Base-by-base conservation (phyloP, 2,888 invertebrate species). In the Automeris io region DNA sequence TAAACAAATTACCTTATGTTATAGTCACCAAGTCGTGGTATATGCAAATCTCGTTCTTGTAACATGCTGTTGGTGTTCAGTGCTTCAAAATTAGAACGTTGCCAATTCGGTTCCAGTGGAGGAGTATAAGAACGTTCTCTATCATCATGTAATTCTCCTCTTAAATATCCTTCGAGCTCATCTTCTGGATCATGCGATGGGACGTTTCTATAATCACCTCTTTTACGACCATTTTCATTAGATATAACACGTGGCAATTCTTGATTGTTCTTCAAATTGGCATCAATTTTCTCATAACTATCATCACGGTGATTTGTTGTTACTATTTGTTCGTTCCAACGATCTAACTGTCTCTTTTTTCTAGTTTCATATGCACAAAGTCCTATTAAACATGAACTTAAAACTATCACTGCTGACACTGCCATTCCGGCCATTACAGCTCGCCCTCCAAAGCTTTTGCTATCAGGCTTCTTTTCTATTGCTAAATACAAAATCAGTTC, bases 271-370 rank as follows among this genome's bases (percentile, higher is more conserved):
- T 82, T 81, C 54, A 90, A 89, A 69, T 90, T 91, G 86, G 92
- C 89, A 67, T 93, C 93, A 49, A 94, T 93, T 83, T 93, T 94
- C 69, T 93, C 93, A 63, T 93, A 93, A 72, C 90, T 92, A 57
- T 93, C 92, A 47, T 83, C 85, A 40, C 80, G 74, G 48, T 82
- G 79, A 61, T 76, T 83, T 21, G 74, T 63, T 8, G 77, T 79
- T 53, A 86, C 86, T 61, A 85, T 85, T 61, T 85, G 85, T 62
- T 85, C 83, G 50, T 85, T 83, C 82, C 83, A 83, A 62, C 83
- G 77, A 72, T 80, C 81, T 65, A 81, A 63, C 54, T 81, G 83
- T 67, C 90, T 87, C 67, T 90, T 85, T 65, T 90, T 89, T 54
- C 90, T 88, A 63, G 88, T 88, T 63, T 90, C 91, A 46, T 91